Conservation (phyloP, 2,797 vertebrate genomes). For the Falco berigora region DNA sequence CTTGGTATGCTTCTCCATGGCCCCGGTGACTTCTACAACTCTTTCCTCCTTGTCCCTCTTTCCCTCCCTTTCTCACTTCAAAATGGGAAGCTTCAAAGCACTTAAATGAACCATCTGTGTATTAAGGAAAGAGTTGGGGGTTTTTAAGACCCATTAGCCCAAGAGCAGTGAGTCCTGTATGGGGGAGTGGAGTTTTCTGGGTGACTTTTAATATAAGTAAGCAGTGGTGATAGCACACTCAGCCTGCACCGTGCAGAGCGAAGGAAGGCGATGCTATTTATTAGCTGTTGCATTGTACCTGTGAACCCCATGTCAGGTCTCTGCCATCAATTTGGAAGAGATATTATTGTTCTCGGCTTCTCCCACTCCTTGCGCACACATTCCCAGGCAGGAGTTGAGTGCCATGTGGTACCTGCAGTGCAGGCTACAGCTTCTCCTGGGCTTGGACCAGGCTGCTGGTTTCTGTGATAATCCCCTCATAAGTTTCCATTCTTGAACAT, state of each 20-base stretch:
- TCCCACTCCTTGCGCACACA: fast-evolving
- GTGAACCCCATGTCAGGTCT: background rate
- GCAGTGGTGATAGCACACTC: background rate
- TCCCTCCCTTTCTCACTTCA: background rate
- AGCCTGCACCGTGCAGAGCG: background rate
- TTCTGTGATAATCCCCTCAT: background rate
- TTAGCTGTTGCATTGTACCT: background rate
- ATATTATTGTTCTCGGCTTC: background rate
- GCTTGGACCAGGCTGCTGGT: background rate
- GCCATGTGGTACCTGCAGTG: background rate
- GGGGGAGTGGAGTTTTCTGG: background rate
- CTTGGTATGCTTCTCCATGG: background rate
- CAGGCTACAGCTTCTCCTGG: background rate
- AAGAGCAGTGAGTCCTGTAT: background rate
- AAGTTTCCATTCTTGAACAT: background rate
- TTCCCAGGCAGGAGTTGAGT: background rate
- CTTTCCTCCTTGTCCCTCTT: background rate
- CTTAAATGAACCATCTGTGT: background rate
- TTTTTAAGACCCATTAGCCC: background rate
- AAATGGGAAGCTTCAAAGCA: background rate
- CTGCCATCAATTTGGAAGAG: background rate
- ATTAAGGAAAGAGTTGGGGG: background rate
- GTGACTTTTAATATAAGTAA: no score
- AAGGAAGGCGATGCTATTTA: background rate
- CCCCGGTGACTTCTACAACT: background rate